phyloP scores from a whole-genome alignment of 2,113 vertebrate genomes.

The Piprites chloris region DNA sequence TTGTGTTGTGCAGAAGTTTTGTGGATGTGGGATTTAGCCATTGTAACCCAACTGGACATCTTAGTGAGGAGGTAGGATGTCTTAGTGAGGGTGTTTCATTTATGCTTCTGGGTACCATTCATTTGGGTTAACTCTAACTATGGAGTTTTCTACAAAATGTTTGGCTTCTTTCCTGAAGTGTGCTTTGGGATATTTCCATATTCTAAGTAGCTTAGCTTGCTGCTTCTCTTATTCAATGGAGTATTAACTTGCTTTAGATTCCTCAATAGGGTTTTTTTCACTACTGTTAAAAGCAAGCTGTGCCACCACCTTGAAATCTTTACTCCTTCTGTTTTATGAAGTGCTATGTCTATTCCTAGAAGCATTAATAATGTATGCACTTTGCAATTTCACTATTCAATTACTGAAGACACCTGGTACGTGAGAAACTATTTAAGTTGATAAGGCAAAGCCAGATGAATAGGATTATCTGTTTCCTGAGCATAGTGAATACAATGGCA shows the following conservation, averaged over 20 bases:
- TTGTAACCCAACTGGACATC: not conserved
- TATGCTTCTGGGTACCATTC: not conserved
- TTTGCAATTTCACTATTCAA: constrained; percentile 11
- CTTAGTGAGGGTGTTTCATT: not conserved
- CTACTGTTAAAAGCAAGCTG: not conserved
- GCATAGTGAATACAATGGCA: not conserved
- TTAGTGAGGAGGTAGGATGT: not conserved
- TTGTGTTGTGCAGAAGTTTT: not conserved
- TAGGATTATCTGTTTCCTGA: constrained; percentile 25
- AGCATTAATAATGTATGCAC: constrained; percentile 23
- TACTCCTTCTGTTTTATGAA: not conserved
- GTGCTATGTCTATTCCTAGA: constrained; percentile 1
- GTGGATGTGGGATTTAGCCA: not conserved
- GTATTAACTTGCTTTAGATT: not conserved
- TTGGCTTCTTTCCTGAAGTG: not conserved
- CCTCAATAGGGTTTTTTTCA: not conserved
- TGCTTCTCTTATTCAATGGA: not conserved
- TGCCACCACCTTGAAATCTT: not conserved
- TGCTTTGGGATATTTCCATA: not conserved
- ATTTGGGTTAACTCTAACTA: not conserved
- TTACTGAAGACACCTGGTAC: not conserved
- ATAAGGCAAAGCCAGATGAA: constrained; percentile 29
- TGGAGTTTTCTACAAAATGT: accelerated
- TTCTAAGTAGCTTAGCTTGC: not conserved
- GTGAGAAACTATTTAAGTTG: not conserved